Percentiles rank a stretch among this genome's conserved stretches.
Evolutionary conservation across 1,140 invertebrate species (phyloP).

Genomic region (Hylaeus anthracinus): DNA sequence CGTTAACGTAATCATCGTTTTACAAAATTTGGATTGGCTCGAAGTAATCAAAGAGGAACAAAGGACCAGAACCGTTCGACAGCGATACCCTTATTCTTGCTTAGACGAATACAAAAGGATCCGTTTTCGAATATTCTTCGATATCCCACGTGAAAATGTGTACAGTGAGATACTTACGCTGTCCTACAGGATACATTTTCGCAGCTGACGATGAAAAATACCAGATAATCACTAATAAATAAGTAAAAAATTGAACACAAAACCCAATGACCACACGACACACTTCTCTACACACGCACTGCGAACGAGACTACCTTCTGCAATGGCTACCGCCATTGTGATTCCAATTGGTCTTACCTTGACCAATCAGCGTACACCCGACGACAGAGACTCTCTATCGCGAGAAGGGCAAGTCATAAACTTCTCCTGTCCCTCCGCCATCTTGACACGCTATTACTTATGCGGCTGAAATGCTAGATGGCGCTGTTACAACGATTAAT

Average conservation of each 20-base stretch:
- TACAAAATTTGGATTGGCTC: not conserved
- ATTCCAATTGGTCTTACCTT: slow-evolving; percentile 54
- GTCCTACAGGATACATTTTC: slow-evolving; percentile 81
- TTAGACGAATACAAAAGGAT: slow-evolving; percentile 54
- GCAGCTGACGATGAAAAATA: slow-evolving; percentile 68
- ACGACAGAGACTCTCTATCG: not conserved
- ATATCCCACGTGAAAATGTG: not conserved
- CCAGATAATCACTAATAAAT: slow-evolving; percentile 75
- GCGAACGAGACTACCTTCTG: slow-evolving; percentile 62
- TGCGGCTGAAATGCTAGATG: no score
- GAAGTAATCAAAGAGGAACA: slow-evolving; percentile 37
- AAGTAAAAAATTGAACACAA: slow-evolving; percentile 78
- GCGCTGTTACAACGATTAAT: no score
- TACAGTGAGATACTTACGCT: slow-evolving; percentile 75
- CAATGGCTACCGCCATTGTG: slow-evolving; percentile 69
- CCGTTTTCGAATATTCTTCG: slow-evolving; percentile 23
- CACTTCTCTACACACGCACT: slow-evolving; percentile 75
- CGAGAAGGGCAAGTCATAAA: not conserved
- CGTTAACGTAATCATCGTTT: not conserved
- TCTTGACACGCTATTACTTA: no score
- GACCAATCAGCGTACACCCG: slow-evolving; percentile 50
- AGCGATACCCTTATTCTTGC: slow-evolving; percentile 56
- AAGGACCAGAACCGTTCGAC: slow-evolving; percentile 48
- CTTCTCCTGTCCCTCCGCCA: not conserved
- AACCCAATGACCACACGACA: slow-evolving; percentile 77